Percentiles rank a stretch among this genome's conserved stretches.
Conservation (phyloP, 2,113 vertebrate genomes). For the Microcebus griseorufus region DNA sequence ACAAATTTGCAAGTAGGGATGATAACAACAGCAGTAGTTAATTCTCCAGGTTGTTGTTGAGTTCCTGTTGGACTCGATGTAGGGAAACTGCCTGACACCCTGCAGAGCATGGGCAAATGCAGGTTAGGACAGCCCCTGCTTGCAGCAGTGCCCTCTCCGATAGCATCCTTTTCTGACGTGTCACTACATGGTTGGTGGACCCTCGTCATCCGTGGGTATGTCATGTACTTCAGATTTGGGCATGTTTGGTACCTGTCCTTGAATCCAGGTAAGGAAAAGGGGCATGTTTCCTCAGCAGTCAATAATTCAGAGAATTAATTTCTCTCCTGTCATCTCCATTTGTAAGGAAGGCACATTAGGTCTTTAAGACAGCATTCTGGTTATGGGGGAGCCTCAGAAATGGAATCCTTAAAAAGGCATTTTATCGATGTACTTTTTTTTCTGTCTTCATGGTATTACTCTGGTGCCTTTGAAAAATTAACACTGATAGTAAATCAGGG, state of each 20-base stretch:
- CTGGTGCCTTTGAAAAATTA: neutral
- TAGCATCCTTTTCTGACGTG: neutral
- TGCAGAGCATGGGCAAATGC: neutral
- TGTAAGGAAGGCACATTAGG: neutral
- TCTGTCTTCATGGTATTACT: neutral
- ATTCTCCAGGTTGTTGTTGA: neutral
- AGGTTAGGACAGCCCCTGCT: fast-evolving
- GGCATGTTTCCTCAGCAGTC: neutral
- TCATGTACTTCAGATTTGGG: neutral
- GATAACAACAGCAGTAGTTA: neutral
- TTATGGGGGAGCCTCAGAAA: neutral
- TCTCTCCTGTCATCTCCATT: neutral
- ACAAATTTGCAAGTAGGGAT: neutral
- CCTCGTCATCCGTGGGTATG: neutral
- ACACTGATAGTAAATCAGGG: neutral
- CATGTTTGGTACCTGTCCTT: neutral
- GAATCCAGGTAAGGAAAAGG: neutral
- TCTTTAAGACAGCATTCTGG: neutral
- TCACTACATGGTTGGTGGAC: neutral
- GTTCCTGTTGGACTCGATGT: neutral
- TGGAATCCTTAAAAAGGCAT: neutral
- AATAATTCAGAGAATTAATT: constrained; percentile 41
- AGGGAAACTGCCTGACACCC: neutral
- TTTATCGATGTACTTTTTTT: neutral
- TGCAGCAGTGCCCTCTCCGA: no score